Percentiles rank a stretch among this genome's conserved stretches.
Evolutionary conservation across 2,888 invertebrate species (phyloP).

Genomic region (Dorcus hopei): DNA sequence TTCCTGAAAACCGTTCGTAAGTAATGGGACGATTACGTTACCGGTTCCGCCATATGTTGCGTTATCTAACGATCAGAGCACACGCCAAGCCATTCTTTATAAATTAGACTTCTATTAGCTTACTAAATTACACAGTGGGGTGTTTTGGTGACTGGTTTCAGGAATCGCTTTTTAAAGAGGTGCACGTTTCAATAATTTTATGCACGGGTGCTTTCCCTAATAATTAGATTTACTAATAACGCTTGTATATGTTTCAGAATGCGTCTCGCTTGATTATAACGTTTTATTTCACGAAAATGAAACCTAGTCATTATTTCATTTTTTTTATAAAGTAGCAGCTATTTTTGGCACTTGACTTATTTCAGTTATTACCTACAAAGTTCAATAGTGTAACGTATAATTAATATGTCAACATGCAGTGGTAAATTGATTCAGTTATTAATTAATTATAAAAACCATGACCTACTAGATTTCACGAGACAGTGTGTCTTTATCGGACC

Average conservation of each 20-base stretch:
- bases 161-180: constrained; percentile 20
- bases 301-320: too few species aligned
- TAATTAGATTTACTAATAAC: constrained; percentile 16
- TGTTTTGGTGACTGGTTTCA: constrained; percentile 3
- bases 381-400: too few species aligned
- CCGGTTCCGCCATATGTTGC: constrained; percentile 30
- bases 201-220: constrained; percentile 14
- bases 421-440: too few species aligned
- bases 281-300: too few species aligned
- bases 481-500: too few species aligned
- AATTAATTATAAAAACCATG: too few species aligned
- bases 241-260: neutral
- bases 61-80: constrained; percentile 27
- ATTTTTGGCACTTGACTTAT: too few species aligned
- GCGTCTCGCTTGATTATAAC: too few species aligned
- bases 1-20: constrained; percentile 1
- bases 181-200: constrained; percentile 25
- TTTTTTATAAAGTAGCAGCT: too few species aligned
- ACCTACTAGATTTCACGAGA: too few species aligned
- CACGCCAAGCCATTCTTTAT: constrained; percentile 26
- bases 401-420: too few species aligned
- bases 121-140: constrained; percentile 19
- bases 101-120: constrained; percentile 21
- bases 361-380: too few species aligned
- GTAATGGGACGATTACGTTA: constrained; percentile 23